phyloP scores from a whole-genome alignment of 2,113 vertebrate genomes.

The Meriones unguiculatus region DNA sequence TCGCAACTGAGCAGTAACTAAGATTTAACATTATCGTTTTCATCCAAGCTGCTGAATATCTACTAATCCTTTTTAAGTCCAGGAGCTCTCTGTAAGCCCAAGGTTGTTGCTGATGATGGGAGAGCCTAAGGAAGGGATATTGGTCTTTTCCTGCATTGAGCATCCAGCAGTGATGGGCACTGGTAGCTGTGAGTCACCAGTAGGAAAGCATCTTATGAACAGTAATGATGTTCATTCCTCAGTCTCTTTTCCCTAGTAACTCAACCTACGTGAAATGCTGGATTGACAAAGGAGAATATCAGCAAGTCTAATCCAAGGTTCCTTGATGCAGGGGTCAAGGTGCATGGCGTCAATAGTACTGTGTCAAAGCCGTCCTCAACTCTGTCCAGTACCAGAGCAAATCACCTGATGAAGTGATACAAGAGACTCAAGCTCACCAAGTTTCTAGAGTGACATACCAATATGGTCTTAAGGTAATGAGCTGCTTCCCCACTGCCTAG shows the following conservation, averaged over 20 bases:
- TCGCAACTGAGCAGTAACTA: background rate
- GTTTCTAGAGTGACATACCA: background rate
- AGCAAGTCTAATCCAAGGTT: background rate
- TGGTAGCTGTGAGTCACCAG: background rate
- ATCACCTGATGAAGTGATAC: background rate
- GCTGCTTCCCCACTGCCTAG: background rate
- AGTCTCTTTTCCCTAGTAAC: background rate
- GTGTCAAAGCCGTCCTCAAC: background rate
- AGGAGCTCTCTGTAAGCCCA: background rate
- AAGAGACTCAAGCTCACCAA: background rate
- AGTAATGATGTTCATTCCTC: background rate
- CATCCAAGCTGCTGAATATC: background rate
- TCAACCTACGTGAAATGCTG: background rate
- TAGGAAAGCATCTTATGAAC: background rate
- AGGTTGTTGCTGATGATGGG: background rate
- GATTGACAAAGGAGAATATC: background rate
- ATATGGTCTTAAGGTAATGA: background rate
- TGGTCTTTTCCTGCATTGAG: background rate
- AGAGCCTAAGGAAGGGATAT: background rate
- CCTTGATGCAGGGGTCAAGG: background rate
- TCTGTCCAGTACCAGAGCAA: background rate
- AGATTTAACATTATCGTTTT: background rate
- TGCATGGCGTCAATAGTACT: background rate
- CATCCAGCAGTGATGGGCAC: background rate
- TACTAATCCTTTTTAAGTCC: conserved; percentile 15